Evolutionary conservation across 2,797 vertebrate species (phyloP).

Genomic region (Oryzias sinensis): DNA sequence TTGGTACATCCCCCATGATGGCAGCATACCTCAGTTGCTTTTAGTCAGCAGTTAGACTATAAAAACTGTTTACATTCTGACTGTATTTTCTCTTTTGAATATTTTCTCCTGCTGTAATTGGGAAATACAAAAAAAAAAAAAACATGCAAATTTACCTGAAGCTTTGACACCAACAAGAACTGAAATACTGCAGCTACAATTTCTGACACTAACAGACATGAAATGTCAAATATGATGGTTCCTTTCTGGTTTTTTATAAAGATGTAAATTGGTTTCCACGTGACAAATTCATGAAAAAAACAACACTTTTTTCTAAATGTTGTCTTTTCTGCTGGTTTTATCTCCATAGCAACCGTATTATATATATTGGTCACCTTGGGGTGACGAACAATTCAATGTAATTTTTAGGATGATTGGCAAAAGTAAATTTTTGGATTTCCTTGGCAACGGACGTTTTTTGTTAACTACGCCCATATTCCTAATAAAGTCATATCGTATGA

Average conservation of each 20-base stretch:
- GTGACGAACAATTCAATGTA: too few relatives aligned
- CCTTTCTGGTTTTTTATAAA: slow-evolving; percentile 2
- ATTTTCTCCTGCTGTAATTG: slow-evolving; percentile 5
- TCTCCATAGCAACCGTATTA: too few relatives aligned
- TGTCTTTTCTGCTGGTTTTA: too few relatives aligned
- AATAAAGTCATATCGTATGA: too few relatives aligned
- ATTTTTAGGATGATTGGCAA: too few relatives aligned
- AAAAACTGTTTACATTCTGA: slow-evolving; percentile 1
- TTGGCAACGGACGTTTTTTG: too few relatives aligned
- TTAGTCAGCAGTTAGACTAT: neutral
- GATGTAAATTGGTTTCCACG: neutral
- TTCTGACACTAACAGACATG: slow-evolving; percentile 3
- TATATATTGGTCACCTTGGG: too few relatives aligned
- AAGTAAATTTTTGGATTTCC: too few relatives aligned
- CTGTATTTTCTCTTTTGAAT: neutral
- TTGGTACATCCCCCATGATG: too few relatives aligned
- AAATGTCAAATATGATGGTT: slow-evolving; percentile 1
- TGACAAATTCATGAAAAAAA: too few relatives aligned
- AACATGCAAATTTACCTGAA: slow-evolving; percentile 8
- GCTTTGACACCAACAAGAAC: slow-evolving; percentile 24
- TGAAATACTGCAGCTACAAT: slow-evolving; percentile 19
- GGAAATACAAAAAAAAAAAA: slow-evolving; percentile 26
- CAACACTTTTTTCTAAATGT: too few relatives aligned
- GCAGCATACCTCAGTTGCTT: neutral
- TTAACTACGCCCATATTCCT: too few relatives aligned